Evolutionary conservation across 92 coral and sea anemone genomes (phyloP), one percentile per base, ranked within the genome.

Genomic region (Epizoanthus rinbou): DNA sequence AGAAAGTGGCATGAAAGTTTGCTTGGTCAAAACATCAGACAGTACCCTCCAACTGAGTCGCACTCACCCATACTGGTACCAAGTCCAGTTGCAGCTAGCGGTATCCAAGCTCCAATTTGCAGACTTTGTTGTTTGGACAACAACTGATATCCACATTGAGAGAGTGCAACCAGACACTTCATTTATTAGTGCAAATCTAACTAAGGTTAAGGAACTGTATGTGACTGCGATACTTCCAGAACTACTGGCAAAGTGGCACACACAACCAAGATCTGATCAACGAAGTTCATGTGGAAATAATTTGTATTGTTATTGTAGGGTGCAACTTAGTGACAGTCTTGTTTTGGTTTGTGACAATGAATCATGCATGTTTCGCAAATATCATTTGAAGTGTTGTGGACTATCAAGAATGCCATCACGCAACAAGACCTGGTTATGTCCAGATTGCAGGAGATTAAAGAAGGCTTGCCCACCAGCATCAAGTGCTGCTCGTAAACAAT

Each of bases 81-180:
- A 89, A 83, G 90, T 89, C 57, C 95, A 91, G 53, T 72, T 79
- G 52, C 92, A 91, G 65, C 67, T 89, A 22, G 64, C 63, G 64
- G 52, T 74, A 9, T 76, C 86, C 37, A 54, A 57, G 17, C 68
- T 45, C 9, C 33, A 76, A 13, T 87, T 75, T 80, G 86, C 87
- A 54, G 90, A 91, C 67, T 91, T 92, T 87, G 90, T 87, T 82
- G 91, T 92, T 16, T 92, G 93, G 93, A 86, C 89, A n/a, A 69
- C 85, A 71, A 9, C 73, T 75, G 85, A 84, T 69, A 31, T 89
- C 62, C 70, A 73, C 69, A 84, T 89, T 79, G 89, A 86, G 75
- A 86, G 82, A 76, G 82, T 92, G 64, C 19, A 74, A 19, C 86
- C 65, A 63, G 92, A 91, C 76, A 64, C 78, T 70, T 18, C 76